phyloP scores from a whole-genome alignment of 2,888 invertebrate species.

The Trichacis sp. region DNA sequence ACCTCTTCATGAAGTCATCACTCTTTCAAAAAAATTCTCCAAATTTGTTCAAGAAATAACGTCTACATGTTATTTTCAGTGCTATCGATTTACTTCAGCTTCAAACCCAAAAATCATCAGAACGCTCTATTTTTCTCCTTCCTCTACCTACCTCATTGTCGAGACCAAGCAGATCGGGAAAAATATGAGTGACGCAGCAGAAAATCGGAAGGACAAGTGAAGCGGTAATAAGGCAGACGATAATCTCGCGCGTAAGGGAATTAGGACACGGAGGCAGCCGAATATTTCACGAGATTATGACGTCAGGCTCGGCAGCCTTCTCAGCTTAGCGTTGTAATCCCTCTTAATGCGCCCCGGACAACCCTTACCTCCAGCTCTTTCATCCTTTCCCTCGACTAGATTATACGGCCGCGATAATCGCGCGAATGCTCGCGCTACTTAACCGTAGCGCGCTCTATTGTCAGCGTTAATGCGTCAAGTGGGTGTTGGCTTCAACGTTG shows the following conservation, averaged over 20 bases:
- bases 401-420: constrained; percentile 34
- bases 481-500: constrained; percentile 43
- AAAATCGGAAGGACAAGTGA: constrained; percentile 24
- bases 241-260: constrained; percentile 45
- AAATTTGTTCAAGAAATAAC: no score
- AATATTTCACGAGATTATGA: constrained; percentile 68
- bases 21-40: no score
- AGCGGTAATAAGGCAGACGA: constrained; percentile 28
- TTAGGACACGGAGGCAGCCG: constrained; percentile 48
- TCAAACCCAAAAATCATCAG: no score
- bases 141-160: no score
- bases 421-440: constrained; percentile 39
- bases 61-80: no score
- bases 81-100: no score
- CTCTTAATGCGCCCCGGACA: constrained; percentile 57
- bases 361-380: constrained; percentile 27
- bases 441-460: constrained; percentile 45
- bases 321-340: constrained; percentile 68
- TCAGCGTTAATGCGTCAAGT: constrained; percentile 45
- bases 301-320: constrained; percentile 66
- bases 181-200: constrained; percentile 16
- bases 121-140: no score
- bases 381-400: constrained; percentile 6
- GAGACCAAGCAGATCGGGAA: background rate
- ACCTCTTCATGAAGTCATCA: no score